These are phyloP conservation scores for Drosophila auraria DNA, from an alignment of 1,140 invertebrate species.

Conservation along the genomic window DNA sequence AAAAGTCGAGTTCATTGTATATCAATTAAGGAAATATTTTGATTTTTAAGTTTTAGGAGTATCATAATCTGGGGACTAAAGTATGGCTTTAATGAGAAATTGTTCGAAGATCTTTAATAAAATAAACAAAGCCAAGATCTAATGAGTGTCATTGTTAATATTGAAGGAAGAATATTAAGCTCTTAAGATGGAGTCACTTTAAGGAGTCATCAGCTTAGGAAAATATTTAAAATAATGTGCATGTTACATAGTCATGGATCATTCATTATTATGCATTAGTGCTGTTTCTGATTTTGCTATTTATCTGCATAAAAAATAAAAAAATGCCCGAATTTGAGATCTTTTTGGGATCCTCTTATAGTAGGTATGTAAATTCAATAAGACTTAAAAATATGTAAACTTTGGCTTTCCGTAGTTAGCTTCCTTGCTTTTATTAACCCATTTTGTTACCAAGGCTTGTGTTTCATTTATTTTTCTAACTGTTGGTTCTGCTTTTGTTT, in stretches of 20 bases:
- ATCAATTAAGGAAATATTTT: background rate
- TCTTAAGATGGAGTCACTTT: too few species aligned
- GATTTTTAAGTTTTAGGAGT: background rate
- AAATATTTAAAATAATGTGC: background rate
- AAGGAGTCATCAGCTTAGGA: background rate
- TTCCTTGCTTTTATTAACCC: background rate
- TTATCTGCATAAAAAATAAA: background rate
- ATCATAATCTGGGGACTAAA: background rate
- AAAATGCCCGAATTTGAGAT: too few species aligned
- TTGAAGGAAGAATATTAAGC: background rate
- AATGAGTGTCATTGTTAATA: slow-evolving; percentile 5
- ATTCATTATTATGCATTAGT: background rate
- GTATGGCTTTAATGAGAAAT: background rate
- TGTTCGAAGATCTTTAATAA: background rate
- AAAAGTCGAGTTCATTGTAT: background rate
- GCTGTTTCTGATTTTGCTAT: background rate
- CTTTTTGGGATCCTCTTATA: too few species aligned
- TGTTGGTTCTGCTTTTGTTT: slow-evolving; percentile 43
- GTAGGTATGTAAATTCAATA: too few species aligned
- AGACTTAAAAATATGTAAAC: too few species aligned
- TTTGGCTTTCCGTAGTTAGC: too few species aligned
- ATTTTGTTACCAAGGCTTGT: background rate
- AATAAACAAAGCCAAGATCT: background rate
- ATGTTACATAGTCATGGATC: background rate
- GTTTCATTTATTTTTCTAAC: background rate